Conservation (phyloP, 64 coral and sea anemone genomes). For the Trachythela sp. region DNA sequence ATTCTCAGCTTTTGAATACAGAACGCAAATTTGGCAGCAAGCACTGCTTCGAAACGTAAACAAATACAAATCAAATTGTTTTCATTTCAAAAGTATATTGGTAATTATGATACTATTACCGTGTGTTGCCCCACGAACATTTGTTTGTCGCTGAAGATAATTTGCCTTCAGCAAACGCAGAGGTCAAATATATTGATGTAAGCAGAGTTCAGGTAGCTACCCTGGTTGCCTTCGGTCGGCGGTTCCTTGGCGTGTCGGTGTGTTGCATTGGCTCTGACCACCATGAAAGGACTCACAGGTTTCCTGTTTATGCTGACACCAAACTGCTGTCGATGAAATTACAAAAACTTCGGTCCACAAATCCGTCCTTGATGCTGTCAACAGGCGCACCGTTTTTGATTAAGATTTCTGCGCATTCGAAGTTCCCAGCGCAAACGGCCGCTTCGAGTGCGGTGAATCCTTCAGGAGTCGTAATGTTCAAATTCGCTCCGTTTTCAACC, state of each 20-base stretch:
- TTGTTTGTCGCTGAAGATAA: not conserved
- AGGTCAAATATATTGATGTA: not conserved
- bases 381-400: conserved; percentile 45
- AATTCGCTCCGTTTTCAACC: conserved; percentile 47
- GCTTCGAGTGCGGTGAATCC: conserved; percentile 39
- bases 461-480: conserved; percentile 26
- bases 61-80: not conserved
- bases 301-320: not conserved
- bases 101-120: not conserved
- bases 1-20: too few relatives aligned
- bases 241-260: not conserved
- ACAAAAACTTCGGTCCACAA: conserved; percentile 23
- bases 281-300: not conserved
- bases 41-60: too few relatives aligned
- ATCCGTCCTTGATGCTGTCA: conserved; percentile 53
- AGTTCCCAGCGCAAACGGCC: conserved; percentile 36
- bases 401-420: conserved; percentile 52
- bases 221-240: not conserved
- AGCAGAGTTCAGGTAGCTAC: not conserved
- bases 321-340: not conserved
- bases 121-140: not conserved
- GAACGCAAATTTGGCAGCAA: too few relatives aligned
- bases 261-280: not conserved
- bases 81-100: not conserved
- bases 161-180: not conserved